Evolutionary conservation across 2,797 vertebrate species (phyloP).

Genomic region (Adelosebastes latens): DNA sequence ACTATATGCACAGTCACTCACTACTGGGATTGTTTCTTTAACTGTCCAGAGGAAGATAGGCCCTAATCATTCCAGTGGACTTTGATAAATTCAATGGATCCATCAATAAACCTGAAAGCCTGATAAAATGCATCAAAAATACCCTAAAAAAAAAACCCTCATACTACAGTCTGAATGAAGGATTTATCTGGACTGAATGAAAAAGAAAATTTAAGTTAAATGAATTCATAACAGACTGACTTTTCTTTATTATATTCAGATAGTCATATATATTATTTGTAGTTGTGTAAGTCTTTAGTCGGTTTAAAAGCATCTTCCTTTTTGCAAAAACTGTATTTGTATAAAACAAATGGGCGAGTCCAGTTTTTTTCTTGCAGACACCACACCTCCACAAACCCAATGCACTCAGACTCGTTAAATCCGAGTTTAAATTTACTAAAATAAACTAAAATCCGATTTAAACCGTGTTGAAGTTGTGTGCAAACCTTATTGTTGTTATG

Average conservation of each 20-base stretch:
- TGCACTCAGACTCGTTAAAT: not conserved
- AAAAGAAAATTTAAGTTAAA: not conserved
- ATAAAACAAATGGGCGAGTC: not conserved
- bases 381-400: not conserved
- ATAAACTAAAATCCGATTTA: not conserved
- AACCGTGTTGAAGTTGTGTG: not conserved
- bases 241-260: not conserved
- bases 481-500: not conserved
- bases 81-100: not conserved
- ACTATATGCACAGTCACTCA: not conserved
- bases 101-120: not conserved
- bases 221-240: not conserved
- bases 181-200: not conserved
- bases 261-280: not conserved
- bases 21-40: not conserved
- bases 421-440: not conserved
- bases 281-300: not conserved
- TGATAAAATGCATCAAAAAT: not conserved
- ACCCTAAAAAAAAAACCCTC: not conserved
- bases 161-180: not conserved
- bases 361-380: not conserved
- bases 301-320: not conserved
- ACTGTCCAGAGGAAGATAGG: not conserved
- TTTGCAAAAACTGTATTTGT: not conserved
- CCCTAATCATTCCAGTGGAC: not conserved